These are phyloP conservation scores for Xestia c-nigrum DNA, from an alignment of 2,888 invertebrate species.

Conservation along the genomic window DNA sequence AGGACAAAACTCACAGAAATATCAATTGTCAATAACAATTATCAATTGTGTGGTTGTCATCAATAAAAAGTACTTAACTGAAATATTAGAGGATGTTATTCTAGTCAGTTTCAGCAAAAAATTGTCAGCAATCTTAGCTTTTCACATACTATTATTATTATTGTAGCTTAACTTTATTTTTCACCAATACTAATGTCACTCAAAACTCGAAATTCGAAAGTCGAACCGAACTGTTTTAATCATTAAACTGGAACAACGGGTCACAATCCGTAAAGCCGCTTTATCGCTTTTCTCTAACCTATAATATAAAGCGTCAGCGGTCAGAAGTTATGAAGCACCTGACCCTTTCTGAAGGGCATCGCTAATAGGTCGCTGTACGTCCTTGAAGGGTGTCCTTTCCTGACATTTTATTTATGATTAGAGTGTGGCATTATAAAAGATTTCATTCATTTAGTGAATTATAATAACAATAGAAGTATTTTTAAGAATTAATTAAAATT, in stretches of 20 bases:
- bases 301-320: slow-evolving; percentile 42
- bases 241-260: neutral
- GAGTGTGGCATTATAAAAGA: slow-evolving; percentile 24
- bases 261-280: slow-evolving; percentile 21
- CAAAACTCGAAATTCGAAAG: neutral
- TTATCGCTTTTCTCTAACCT: slow-evolving; percentile 42
- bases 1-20: too few relatives aligned
- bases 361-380: slow-evolving; percentile 43
- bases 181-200: neutral
- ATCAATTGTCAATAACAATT: too few relatives aligned
- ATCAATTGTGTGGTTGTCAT: too few relatives aligned
- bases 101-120: neutral
- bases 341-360: slow-evolving; percentile 59
- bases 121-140: neutral
- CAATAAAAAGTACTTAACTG: neutral
- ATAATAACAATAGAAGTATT: neutral
- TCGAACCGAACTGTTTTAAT: neutral
- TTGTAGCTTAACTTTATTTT: neutral
- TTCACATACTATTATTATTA: neutral
- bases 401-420: slow-evolving; percentile 33
- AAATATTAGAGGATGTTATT: neutral
- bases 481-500: too few relatives aligned
- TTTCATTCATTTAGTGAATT: neutral
- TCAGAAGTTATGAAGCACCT: slow-evolving; percentile 51
- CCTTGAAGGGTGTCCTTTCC: slow-evolving; percentile 17